Evolutionary conservation across 2,888 invertebrate species (phyloP).

Genomic region (Geotrupes spiniger): DNA sequence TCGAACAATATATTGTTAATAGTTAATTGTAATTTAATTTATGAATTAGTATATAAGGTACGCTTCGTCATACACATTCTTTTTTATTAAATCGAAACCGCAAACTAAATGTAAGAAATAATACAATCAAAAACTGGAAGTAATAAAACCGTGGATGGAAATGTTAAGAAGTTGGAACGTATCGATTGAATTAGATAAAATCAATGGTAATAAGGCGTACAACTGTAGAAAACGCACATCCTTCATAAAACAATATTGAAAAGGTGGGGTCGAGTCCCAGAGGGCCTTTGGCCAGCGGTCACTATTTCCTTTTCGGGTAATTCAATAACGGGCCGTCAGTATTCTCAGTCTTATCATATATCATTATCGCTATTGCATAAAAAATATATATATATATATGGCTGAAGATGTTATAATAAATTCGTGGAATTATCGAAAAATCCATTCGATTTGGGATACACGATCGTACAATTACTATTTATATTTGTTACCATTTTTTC

Average conservation of each 20-base stretch:
- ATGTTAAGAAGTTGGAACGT: too few relatives aligned
- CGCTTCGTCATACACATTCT: too few relatives aligned
- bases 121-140: too few relatives aligned
- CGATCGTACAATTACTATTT: too few relatives aligned
- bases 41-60: too few relatives aligned
- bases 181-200: slow-evolving; percentile 13
- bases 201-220: slow-evolving; percentile 20
- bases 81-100: too few relatives aligned
- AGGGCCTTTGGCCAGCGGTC: slow-evolving; percentile 42
- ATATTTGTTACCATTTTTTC: too few relatives aligned
- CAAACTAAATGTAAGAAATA: too few relatives aligned
- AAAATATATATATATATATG: slow-evolving; percentile 7
- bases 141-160: too few relatives aligned
- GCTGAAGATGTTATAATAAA: slow-evolving; percentile 4
- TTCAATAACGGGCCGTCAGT: slow-evolving; percentile 46
- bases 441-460: too few relatives aligned
- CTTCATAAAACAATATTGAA: slow-evolving; percentile 44
- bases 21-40: too few relatives aligned
- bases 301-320: slow-evolving; percentile 47
- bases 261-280: slow-evolving; percentile 33
- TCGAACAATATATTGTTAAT: too few relatives aligned
- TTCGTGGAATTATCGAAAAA: not conserved
- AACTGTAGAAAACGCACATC: slow-evolving; percentile 33
- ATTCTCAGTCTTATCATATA: slow-evolving; percentile 35
- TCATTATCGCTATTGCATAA: slow-evolving; percentile 27